These are phyloP conservation scores for Turritopsis dohrnii DNA, from an alignment of 30 jellyfish, hydroid and myxozoan species.

Conservation along the genomic window DNA sequence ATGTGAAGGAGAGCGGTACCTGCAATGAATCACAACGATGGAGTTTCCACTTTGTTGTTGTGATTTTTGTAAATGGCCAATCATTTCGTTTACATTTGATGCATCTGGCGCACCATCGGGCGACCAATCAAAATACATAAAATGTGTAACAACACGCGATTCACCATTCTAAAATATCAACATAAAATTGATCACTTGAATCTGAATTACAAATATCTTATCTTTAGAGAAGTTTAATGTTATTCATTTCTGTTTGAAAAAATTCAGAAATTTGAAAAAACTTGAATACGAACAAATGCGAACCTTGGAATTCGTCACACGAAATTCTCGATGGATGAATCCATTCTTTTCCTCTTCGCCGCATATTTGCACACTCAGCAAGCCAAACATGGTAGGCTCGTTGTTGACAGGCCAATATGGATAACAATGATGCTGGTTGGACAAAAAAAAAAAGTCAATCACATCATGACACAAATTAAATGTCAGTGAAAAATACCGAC, in stretches of 20 bases:
- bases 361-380: slow-evolving; percentile 79
- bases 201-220: too few relatives aligned
- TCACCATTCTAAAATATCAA: slow-evolving; percentile 75
- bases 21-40: slow-evolving; percentile 87
- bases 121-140: slow-evolving; percentile 95
- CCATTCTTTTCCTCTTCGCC: slow-evolving; percentile 84
- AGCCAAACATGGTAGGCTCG: slow-evolving; percentile 85
- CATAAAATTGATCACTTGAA: too few relatives aligned
- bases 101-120: slow-evolving; percentile 57
- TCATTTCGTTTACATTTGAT: slow-evolving; percentile 51
- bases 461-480: background rate
- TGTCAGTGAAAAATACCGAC: too few relatives aligned
- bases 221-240: background rate
- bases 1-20: too few relatives aligned
- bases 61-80: slow-evolving; percentile 51
- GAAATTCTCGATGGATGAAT: slow-evolving; percentile 73
- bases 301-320: slow-evolving; percentile 94
- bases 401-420: slow-evolving; percentile 94
- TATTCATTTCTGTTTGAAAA: background rate
- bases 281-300: background rate
- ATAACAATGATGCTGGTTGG: slow-evolving; percentile 77
- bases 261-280: background rate
- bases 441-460: background rate
- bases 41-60: slow-evolving; percentile 90
- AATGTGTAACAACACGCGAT: slow-evolving; percentile 83